A percentile compares a stretch with the other conserved stretches of the same genome.
Evolutionary conservation across 2,113 vertebrate species (phyloP).

Genomic region (Dendropsophus ebraccatus): DNA sequence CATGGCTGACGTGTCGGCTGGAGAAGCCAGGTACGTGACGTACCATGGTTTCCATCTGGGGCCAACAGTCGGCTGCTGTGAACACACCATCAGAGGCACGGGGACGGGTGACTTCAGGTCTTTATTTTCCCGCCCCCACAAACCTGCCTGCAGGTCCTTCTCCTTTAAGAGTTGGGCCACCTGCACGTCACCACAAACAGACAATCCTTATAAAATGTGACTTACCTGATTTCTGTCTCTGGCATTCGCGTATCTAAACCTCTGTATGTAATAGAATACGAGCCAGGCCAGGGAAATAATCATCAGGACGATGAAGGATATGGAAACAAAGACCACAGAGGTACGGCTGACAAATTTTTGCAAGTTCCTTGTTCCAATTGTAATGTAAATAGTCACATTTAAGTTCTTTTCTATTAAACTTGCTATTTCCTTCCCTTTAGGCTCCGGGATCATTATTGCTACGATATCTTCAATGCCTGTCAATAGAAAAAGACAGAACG

Average conservation of each 20-base stretch:
- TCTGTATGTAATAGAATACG: conserved; percentile 99
- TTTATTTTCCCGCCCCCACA: too few species aligned
- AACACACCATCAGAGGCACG: too few species aligned
- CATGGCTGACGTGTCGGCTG: too few species aligned
- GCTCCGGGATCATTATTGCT: conserved; percentile 96
- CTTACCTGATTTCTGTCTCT: conserved; percentile 95
- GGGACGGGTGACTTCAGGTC: too few species aligned
- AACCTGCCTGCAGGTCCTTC: too few species aligned
- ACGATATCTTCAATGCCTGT: conserved; percentile 90
- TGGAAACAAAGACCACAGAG: conserved; percentile 97
- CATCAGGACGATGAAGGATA: conserved; percentile 99
- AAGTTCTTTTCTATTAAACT: conserved; percentile 86
- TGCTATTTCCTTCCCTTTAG: conserved; percentile 90
- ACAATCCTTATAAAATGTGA: neutral
- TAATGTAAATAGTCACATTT: conserved; percentile 88
- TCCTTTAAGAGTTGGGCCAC: too few species aligned
- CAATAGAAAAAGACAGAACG: conserved; percentile 3
- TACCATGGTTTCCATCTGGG: too few species aligned
- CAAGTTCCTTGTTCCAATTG: conserved; percentile 94
- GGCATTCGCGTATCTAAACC: conserved; percentile 95
- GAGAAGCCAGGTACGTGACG: too few species aligned
- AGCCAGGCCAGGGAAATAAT: conserved; percentile 98
- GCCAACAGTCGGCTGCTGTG: too few species aligned
- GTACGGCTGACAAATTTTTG: conserved; percentile 98
- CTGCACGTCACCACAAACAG: neutral